Evolutionary conservation across 2,797 vertebrate genomes (phyloP).

Genomic region (Rousettus madagascariensis): DNA sequence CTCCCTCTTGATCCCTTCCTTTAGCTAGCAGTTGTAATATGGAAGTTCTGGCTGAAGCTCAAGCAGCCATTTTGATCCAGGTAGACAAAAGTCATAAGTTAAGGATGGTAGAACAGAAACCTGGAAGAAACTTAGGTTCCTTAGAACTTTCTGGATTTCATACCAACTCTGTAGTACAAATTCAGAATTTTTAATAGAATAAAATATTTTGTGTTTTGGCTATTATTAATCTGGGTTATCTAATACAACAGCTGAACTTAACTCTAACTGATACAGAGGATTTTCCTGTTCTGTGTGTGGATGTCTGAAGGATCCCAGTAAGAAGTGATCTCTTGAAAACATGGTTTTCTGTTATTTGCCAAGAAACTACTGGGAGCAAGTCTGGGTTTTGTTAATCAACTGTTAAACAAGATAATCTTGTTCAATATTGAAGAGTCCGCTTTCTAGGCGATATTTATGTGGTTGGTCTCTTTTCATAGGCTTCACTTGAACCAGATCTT

Average conservation of each 20-base stretch:
- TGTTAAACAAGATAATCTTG: conserved; percentile 27
- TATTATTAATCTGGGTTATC: conserved; percentile 22
- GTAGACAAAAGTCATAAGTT: background rate
- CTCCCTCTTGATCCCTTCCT: background rate
- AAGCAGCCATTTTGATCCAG: background rate
- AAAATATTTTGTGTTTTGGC: conserved; percentile 27
- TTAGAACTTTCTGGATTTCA: background rate
- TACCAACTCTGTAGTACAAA: background rate
- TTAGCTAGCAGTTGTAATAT: background rate
- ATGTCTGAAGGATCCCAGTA: background rate
- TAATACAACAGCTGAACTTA: background rate
- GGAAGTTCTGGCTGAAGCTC: background rate
- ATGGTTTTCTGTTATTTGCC: conserved; percentile 8
- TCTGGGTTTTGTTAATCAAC: conserved; percentile 38
- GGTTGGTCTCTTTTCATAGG: background rate
- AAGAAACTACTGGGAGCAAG: conserved; percentile 7
- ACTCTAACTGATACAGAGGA: background rate
- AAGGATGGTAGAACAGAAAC: background rate
- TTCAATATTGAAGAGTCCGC: background rate
- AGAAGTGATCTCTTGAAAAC: conserved; percentile 5
- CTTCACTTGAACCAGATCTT: background rate
- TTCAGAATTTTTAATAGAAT: conserved; percentile 23
- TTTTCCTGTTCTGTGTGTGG: background rate
- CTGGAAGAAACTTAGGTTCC: background rate
- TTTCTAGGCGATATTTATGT: background rate